These are phyloP conservation scores for Echinometra lucunter DNA, from an alignment of 53 echinoderm and acorn worm species.

Conservation along the genomic window DNA sequence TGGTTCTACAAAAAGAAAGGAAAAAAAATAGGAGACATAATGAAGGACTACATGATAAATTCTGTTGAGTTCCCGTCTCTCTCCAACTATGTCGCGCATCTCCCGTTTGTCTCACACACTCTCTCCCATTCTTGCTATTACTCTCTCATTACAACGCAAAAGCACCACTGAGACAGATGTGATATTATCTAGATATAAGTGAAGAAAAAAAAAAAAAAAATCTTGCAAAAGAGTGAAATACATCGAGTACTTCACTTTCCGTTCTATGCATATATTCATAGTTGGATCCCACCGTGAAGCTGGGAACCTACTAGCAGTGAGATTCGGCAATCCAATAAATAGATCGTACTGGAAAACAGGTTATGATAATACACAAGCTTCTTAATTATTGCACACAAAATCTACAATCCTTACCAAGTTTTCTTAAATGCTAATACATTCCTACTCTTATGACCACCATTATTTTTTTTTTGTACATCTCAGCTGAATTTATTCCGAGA, in stretches of 20 bases:
- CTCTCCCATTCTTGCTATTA: background rate
- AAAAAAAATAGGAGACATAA: constrained; percentile 14
- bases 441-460: constrained; percentile 21
- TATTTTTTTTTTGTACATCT: background rate
- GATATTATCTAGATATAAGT: constrained; percentile 34
- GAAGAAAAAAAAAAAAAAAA: constrained; percentile 26
- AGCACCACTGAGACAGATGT: constrained; percentile 14
- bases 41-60: constrained; percentile 13
- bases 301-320: constrained; percentile 7
- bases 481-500: background rate
- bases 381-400: constrained; percentile 71
- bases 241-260: background rate
- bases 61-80: background rate
- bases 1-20: constrained; percentile 25
- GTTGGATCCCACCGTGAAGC: background rate
- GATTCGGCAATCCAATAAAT: constrained; percentile 63
- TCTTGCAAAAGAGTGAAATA: background rate
- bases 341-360: constrained; percentile 64
- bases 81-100: background rate
- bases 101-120: background rate
- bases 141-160: constrained; percentile 34
- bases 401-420: constrained; percentile 30
- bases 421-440: constrained; percentile 16
- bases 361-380: constrained; percentile 66
- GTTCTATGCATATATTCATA: background rate